These are phyloP conservation scores for Unio pictorum DNA, from an alignment of 2,888 invertebrate species.

Conservation along the genomic window DNA sequence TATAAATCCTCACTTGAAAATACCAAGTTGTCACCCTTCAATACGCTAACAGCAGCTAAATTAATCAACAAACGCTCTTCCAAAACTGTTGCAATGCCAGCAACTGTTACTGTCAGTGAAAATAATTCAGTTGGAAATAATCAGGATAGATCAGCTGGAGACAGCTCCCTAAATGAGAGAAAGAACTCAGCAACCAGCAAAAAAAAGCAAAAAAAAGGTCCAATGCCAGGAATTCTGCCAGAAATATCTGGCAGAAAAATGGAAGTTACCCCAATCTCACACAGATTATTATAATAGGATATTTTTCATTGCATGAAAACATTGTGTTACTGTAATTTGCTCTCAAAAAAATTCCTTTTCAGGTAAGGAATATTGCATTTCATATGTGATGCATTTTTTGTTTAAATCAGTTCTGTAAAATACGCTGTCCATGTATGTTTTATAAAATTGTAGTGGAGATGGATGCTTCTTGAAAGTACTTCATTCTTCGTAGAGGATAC, in stretches of 20 bases:
- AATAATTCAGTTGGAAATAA: conserved; percentile 13
- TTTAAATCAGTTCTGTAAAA: too few relatives aligned
- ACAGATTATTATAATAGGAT: conserved; percentile 34
- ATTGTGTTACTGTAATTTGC: not conserved
- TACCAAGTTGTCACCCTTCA: conserved; percentile 39
- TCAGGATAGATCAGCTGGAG: conserved; percentile 6
- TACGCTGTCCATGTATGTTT: too few relatives aligned
- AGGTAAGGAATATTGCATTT: too few relatives aligned
- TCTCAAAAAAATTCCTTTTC: too few relatives aligned
- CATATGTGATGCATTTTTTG: too few relatives aligned
- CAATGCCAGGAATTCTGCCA: conserved; percentile 36
- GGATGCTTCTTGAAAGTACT: too few relatives aligned
- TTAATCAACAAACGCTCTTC: conserved; percentile 27
- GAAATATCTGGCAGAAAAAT: conserved; percentile 55
- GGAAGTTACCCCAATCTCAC: conserved; percentile 40
- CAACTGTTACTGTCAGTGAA: conserved; percentile 46
- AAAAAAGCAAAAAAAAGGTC: conserved; percentile 21
- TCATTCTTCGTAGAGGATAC: too few relatives aligned
- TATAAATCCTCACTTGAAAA: conserved; percentile 39
- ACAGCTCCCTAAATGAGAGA: conserved; percentile 11
- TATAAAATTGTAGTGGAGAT: too few relatives aligned
- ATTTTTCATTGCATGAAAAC: not conserved
- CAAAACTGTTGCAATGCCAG: conserved; percentile 34
- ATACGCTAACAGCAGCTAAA: conserved; percentile 43
- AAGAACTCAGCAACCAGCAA: conserved; percentile 20